phyloP scores from a whole-genome alignment of 2,888 invertebrate genomes.

The Teinopalpus imperialis region DNA sequence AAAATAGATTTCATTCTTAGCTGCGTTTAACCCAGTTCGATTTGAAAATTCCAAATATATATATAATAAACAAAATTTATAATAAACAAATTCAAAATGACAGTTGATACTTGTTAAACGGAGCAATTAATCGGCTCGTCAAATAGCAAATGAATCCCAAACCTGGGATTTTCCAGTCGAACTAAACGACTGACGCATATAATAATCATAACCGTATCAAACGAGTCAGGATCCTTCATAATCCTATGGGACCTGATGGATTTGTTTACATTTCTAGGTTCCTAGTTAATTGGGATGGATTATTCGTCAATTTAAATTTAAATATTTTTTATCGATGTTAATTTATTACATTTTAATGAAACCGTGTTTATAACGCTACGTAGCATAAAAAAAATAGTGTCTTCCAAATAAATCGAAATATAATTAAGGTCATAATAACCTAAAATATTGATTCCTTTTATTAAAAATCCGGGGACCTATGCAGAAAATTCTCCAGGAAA shows the following conservation, averaged over 20 bases:
- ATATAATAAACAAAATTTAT: too few species aligned
- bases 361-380: too few species aligned
- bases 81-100: conserved; percentile 8
- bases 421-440: too few species aligned
- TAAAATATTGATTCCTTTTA: too few species aligned
- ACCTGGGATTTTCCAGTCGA: conserved; percentile 7
- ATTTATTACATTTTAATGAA: too few species aligned
- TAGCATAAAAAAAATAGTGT: too few species aligned
- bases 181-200: conserved; percentile 3
- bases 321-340: neutral
- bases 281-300: neutral
- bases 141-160: conserved; percentile 4
- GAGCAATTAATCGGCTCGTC: conserved; percentile 7
- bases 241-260: conserved; percentile 1
- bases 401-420: too few species aligned
- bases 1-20: too few species aligned
- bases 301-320: neutral
- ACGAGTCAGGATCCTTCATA: neutral
- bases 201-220: conserved; percentile 8
- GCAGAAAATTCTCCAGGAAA: neutral
- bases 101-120: conserved; percentile 7
- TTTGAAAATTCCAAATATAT: conserved; percentile 2
- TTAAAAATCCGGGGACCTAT: neutral
- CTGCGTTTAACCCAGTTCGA: neutral
- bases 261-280: conserved; percentile 3